phyloP scores from a whole-genome alignment of 1,140 invertebrate species.

The Drosophila jambulina region DNA sequence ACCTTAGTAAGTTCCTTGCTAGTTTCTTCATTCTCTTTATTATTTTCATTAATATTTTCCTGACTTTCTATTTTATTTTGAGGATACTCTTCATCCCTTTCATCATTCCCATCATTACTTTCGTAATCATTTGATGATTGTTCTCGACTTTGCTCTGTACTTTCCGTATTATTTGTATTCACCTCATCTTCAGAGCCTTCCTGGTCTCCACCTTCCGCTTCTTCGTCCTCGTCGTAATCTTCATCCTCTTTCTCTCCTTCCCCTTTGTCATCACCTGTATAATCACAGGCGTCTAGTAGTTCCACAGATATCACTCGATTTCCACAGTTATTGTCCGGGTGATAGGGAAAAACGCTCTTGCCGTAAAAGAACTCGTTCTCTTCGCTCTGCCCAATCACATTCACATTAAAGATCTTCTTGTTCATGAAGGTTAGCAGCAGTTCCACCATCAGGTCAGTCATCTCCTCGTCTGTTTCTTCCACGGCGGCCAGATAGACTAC shows the following conservation, averaged over 20 bases:
- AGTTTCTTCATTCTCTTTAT: too few relatives aligned
- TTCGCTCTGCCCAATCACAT: constrained; percentile 76
- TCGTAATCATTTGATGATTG: neutral
- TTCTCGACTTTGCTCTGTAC: neutral
- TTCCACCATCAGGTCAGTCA: constrained; percentile 80
- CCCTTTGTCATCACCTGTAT: constrained; percentile 22
- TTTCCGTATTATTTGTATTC: neutral
- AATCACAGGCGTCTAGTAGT: constrained; percentile 73
- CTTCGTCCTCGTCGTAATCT: neutral
- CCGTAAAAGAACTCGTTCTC: constrained; percentile 66
- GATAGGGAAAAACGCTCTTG: constrained; percentile 77
- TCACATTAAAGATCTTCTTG: constrained; percentile 79
- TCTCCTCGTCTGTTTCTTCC: constrained; percentile 79
- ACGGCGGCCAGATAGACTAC: constrained; percentile 70
- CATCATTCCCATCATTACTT: neutral
- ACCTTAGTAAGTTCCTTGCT: neutral
- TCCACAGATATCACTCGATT: constrained; percentile 77
- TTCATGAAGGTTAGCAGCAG: constrained; percentile 73
- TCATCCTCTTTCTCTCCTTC: constrained; percentile 15
- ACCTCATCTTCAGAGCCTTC: neutral
- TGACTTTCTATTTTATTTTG: neutral
- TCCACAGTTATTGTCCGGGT: constrained; percentile 81
- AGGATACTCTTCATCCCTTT: neutral
- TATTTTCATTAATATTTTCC: neutral
- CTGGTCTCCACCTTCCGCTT: neutral